Conservation (phyloP, 2,888 invertebrate genomes). For the Pinctada fucata region DNA sequence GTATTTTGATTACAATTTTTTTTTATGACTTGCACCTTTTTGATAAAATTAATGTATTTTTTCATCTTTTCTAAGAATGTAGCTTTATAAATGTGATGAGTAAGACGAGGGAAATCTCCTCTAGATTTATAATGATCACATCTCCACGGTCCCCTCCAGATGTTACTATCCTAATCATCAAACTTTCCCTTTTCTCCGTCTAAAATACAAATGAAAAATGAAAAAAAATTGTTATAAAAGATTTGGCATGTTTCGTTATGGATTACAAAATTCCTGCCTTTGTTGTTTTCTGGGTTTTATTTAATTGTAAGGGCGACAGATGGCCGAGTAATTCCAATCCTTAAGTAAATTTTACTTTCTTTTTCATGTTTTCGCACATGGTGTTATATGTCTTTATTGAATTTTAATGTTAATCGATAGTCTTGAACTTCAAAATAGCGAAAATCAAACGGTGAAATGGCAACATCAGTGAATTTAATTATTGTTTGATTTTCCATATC, state of each 20-base stretch:
- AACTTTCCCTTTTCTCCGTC: not conserved
- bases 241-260: not conserved
- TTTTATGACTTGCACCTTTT: too few relatives aligned
- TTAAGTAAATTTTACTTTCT: slow-evolving; percentile 13
- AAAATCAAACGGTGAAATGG: not conserved
- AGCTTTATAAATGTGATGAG: too few relatives aligned
- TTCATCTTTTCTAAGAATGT: too few relatives aligned
- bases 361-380: slow-evolving; percentile 1
- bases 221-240: not conserved
- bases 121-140: not conserved
- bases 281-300: slow-evolving; percentile 12
- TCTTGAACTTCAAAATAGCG: not conserved
- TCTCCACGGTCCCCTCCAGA: not conserved
- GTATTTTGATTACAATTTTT: too few relatives aligned
- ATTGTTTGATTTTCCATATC: slow-evolving; percentile 1
- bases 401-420: slow-evolving; percentile 1
- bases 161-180: not conserved
- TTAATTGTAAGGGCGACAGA: slow-evolving; percentile 12
- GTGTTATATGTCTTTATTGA: not conserved
- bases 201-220: not conserved
- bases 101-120: not conserved
- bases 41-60: too few relatives aligned
- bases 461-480: slow-evolving; percentile 3
- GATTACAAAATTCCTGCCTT: slow-evolving; percentile 10
- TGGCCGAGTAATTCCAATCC: not conserved